phyloP scores from a whole-genome alignment of 1,140 invertebrate genomes.

The Ylistrum balloti region DNA sequence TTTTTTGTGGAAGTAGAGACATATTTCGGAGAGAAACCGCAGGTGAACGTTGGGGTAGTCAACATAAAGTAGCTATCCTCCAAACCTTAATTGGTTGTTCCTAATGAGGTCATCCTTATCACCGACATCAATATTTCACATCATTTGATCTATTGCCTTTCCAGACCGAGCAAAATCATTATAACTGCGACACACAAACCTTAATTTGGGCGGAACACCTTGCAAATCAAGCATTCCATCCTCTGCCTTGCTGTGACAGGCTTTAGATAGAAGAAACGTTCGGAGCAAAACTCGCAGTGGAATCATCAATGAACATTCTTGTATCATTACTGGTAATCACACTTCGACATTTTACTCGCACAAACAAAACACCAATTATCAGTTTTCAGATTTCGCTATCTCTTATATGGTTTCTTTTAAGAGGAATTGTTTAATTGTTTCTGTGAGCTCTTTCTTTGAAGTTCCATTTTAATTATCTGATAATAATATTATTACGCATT shows the following conservation, averaged over 20 bases:
- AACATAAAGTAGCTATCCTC: background rate
- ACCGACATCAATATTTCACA: background rate
- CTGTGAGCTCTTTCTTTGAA: background rate
- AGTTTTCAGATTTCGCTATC: constrained; percentile 8
- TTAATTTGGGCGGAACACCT: background rate
- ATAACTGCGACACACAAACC: background rate
- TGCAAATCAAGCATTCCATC: no score
- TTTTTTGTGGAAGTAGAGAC: background rate
- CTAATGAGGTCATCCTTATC: background rate
- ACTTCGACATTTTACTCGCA: background rate
- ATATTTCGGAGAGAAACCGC: no score
- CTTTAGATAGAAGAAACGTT: no score
- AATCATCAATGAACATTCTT: background rate
- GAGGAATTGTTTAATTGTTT: background rate
- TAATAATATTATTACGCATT: background rate
- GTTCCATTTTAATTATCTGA: background rate
- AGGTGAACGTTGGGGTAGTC: background rate
- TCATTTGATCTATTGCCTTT: background rate
- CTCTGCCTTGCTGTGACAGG: no score
- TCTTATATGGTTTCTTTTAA: background rate
- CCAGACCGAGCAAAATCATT: background rate
- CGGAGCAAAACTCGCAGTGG: no score
- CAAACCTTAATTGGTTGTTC: background rate
- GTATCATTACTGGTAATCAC: background rate
- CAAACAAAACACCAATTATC: constrained; percentile 5